Evolutionary conservation across 2,888 invertebrate genomes (phyloP).

Genomic region (Stenurella melanura): DNA sequence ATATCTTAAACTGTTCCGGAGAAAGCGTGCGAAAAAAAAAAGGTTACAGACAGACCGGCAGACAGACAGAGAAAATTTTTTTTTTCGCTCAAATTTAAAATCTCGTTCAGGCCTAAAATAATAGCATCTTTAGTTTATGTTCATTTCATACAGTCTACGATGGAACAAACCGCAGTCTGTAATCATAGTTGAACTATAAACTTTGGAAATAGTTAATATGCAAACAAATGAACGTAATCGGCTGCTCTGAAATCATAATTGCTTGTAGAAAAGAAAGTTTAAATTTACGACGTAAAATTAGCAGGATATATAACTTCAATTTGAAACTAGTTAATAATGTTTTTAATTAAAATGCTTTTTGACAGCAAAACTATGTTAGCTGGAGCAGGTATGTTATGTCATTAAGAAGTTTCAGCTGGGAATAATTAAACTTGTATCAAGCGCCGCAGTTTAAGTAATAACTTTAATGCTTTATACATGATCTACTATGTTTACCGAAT

Average conservation of each 20-base stretch:
- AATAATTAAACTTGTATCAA: slow-evolving; percentile 22
- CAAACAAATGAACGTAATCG: background rate
- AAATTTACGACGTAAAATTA: background rate
- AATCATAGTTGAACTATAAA: no score
- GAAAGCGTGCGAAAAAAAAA: no score
- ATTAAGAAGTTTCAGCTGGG: slow-evolving; percentile 12
- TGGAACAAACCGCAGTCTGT: no score
- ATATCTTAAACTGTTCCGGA: no score
- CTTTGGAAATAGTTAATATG: no score
- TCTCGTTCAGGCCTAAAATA: no score
- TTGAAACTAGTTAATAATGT: background rate
- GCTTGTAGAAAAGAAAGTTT: background rate
- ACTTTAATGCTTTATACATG: background rate
- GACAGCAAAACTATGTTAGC: background rate
- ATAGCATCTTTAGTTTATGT: no score
- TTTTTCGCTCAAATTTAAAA: no score
- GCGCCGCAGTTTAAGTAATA: slow-evolving; percentile 6
- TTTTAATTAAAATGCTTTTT: slow-evolving; percentile 15
- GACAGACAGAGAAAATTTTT: no score
- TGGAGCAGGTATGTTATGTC: slow-evolving; percentile 15
- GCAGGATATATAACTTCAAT: background rate
- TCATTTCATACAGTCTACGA: no score
- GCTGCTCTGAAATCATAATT: background rate
- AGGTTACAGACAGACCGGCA: no score
- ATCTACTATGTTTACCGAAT: background rate